Conservation (phyloP, 2,797 vertebrate genomes). For the Thamnophis elegans region DNA sequence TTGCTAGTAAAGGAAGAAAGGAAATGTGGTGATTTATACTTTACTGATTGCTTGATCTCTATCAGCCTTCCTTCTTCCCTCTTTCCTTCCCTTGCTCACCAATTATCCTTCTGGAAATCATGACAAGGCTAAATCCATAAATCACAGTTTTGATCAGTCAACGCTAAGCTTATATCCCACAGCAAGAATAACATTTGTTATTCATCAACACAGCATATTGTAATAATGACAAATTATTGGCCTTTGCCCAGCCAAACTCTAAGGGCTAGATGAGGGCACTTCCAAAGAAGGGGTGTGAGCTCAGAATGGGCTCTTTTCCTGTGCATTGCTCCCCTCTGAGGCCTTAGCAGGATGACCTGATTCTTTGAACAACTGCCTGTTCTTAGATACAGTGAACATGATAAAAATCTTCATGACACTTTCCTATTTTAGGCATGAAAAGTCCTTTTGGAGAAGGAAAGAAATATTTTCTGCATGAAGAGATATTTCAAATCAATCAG, state of each 20-base stretch:
- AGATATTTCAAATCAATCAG: neutral
- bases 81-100: constrained; percentile 1
- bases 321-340: neutral
- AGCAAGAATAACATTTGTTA: neutral
- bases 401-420: neutral
- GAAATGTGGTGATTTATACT: constrained; percentile 40
- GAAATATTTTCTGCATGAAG: neutral
- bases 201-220: neutral
- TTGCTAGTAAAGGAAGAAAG: neutral
- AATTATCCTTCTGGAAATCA: constrained; percentile 32
- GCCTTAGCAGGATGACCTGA: neutral
- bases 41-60: constrained; percentile 22
- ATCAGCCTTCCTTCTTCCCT: constrained; percentile 20
- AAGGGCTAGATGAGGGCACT: neutral
- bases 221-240: neutral
- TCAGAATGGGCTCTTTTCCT: neutral
- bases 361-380: neutral
- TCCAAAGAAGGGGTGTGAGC: neutral
- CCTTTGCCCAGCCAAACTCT: neutral
- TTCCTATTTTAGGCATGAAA: neutral
- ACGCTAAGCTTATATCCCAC: constrained; percentile 14
- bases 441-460: neutral
- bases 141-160: neutral
- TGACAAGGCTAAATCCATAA: constrained; percentile 25
- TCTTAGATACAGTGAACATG: neutral